These are phyloP conservation scores for Holothuria glaberrima DNA, from an alignment of 35 echinoderm and acorn worm genomes.

Conservation along the genomic window DNA sequence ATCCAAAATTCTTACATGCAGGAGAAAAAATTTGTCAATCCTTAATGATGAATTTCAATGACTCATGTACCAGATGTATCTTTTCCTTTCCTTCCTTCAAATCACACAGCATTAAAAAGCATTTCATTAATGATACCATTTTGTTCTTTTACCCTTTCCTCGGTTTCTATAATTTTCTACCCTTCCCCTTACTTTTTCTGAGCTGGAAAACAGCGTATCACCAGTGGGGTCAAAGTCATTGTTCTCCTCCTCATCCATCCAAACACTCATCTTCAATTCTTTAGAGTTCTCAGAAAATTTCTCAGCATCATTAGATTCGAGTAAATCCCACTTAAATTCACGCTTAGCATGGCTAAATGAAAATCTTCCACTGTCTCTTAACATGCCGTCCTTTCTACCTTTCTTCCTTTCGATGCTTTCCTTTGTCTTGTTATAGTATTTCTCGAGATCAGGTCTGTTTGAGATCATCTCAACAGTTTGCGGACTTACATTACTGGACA, in stretches of 20 bases:
- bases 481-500: neutral
- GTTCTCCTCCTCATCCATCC: neutral
- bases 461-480: neutral
- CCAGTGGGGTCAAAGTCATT: conserved; percentile 10
- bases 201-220: conserved; percentile 33
- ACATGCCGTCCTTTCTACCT: neutral
- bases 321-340: conserved; percentile 33
- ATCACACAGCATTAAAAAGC: no score
- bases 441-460: neutral
- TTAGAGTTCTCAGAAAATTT: neutral
- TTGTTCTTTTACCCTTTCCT: neutral
- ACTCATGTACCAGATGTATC: no score
- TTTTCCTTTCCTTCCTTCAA: no score
- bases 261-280: neutral
- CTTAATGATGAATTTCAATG: no score
- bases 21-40: no score
- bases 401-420: neutral
- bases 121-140: conserved; percentile 26
- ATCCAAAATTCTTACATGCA: no score
- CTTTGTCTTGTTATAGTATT: conserved; percentile 24
- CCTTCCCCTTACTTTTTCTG: neutral
- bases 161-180: neutral
- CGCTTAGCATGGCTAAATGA: conserved; percentile 47
- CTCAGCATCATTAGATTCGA: neutral
- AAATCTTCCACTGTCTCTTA: conserved; percentile 23